Percentiles rank a stretch among this genome's conserved stretches.
Evolutionary conservation across 2,797 vertebrate species (phyloP).

Genomic region (Pangasius djambal): DNA sequence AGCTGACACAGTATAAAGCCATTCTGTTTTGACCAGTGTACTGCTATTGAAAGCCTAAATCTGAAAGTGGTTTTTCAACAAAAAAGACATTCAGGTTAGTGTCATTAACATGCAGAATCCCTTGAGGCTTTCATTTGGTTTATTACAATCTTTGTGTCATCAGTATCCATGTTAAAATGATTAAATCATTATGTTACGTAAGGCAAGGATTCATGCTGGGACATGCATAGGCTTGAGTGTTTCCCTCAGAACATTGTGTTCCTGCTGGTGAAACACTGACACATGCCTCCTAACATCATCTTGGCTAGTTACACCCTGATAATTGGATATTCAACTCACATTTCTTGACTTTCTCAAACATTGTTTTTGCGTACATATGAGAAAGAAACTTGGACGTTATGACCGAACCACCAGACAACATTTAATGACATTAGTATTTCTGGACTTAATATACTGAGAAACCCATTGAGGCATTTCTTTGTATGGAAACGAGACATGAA

Average conservation of each 20-base stretch:
- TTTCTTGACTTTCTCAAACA: not conserved
- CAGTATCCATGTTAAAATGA: slow-evolving; percentile 23
- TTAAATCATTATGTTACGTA: slow-evolving; percentile 44
- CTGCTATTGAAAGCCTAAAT: not conserved
- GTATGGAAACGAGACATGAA: not conserved
- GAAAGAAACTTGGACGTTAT: not conserved
- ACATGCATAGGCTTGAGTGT: slow-evolving; percentile 29
- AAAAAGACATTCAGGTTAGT: slow-evolving; percentile 2
- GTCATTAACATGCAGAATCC: not conserved
- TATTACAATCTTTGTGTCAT: slow-evolving; percentile 8
- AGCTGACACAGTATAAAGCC: not conserved
- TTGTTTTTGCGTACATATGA: too few species aligned
- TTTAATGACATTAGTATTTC: not conserved
- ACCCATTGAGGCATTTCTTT: not conserved
- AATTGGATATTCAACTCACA: not conserved
- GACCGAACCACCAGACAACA: not conserved
- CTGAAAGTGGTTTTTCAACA: not conserved
- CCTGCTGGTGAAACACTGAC: slow-evolving; percentile 20
- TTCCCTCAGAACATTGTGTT: slow-evolving; percentile 50
- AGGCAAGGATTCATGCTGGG: slow-evolving; percentile 25
- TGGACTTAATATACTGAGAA: not conserved
- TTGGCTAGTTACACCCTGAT: not conserved
- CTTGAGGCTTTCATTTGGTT: slow-evolving; percentile 1
- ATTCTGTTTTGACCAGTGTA: not conserved
- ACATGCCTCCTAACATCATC: not conserved